Conservation (phyloP, 2,113 vertebrate species). For the Mustelus asterias region DNA sequence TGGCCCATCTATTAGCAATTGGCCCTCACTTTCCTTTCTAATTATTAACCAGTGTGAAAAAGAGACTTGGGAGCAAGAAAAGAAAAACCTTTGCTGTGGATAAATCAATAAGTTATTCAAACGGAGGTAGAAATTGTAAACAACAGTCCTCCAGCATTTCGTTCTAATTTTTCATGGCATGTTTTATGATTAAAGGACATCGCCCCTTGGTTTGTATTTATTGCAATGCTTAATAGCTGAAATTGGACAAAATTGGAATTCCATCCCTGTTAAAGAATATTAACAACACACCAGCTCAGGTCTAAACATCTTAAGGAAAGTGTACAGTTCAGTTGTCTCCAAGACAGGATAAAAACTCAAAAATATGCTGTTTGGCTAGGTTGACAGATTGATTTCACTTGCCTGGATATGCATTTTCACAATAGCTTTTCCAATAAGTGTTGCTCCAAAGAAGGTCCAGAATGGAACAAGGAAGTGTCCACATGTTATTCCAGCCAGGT, state of each 20-base stretch:
- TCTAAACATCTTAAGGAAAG: neutral
- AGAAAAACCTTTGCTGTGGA: neutral
- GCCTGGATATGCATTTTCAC: slow-evolving; percentile 98
- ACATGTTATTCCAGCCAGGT: slow-evolving; percentile 87
- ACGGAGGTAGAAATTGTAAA: neutral
- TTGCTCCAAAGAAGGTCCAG: slow-evolving; percentile 97
- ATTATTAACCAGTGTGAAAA: neutral
- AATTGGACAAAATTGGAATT: neutral
- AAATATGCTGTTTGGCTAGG: neutral
- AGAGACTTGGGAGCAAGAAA: neutral
- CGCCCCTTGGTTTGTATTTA: neutral
- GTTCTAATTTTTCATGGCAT: neutral
- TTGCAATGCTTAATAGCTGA: neutral
- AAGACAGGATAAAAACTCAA: too few relatives aligned
- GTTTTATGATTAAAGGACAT: neutral
- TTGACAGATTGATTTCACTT: slow-evolving; percentile 46
- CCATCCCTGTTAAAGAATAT: neutral
- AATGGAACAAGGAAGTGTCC: slow-evolving; percentile 86
- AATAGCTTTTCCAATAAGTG: slow-evolving; percentile 87
- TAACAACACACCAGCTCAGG: neutral
- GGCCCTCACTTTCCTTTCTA: neutral
- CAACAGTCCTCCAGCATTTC: neutral
- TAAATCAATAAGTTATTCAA: slow-evolving; percentile 9
- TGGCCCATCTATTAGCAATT: neutral
- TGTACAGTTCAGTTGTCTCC: neutral